Evolutionary conservation across 2,113 vertebrate genomes (phyloP).

Genomic region (Morone chrysops): DNA sequence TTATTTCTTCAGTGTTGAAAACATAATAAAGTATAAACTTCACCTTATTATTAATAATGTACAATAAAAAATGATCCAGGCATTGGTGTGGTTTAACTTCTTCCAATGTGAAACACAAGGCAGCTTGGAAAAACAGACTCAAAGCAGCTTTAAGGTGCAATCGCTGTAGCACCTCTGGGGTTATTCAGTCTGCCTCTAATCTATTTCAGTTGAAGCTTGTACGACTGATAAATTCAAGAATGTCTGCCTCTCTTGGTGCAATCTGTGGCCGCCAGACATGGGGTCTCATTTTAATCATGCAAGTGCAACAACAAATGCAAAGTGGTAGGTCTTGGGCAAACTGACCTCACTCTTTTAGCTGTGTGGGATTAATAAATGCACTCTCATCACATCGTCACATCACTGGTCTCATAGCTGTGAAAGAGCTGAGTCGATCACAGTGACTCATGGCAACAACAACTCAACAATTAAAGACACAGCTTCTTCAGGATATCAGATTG

Average conservation of each 20-base stretch:
- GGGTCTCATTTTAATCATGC: no score
- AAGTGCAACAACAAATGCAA: background rate
- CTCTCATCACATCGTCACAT: background rate
- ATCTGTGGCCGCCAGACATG: background rate
- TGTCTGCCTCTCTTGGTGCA: background rate
- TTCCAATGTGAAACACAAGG: background rate
- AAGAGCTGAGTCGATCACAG: background rate
- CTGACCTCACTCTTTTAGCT: background rate
- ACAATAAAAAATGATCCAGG: no score
- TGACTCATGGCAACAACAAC: background rate
- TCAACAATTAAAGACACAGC: background rate
- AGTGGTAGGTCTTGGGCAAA: background rate
- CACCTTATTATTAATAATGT: background rate
- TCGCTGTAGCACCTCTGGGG: background rate
- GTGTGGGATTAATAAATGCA: background rate
- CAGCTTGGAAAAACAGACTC: background rate
- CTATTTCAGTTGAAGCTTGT: background rate
- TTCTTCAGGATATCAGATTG: background rate
- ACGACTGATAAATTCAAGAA: background rate
- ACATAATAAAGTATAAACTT: background rate
- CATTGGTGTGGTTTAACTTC: background rate
- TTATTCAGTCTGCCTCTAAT: background rate
- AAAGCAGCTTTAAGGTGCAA: slow-evolving; percentile 1
- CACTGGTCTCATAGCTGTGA: background rate
- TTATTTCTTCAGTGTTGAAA: background rate